Conservation (phyloP, 2,888 invertebrate genomes). For the Thecocarcelia acutangulata region DNA sequence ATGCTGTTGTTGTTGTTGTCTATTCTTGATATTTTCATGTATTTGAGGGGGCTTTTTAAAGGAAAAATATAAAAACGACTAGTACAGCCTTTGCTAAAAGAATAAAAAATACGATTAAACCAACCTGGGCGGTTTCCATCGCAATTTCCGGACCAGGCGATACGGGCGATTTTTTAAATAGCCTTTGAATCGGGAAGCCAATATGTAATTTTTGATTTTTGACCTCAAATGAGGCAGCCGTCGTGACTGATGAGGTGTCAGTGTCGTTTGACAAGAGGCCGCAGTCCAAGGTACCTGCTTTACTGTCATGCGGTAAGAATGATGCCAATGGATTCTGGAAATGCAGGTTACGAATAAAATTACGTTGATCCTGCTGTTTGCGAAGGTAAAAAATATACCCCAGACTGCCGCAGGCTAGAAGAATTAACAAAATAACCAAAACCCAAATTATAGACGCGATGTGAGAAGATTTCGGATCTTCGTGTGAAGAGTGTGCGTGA, state of each 20-base stretch:
- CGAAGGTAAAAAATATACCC: conserved; percentile 78
- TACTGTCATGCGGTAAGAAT: conserved; percentile 54
- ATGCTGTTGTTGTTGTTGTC: conserved; percentile 24
- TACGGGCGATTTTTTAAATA: conserved; percentile 72
- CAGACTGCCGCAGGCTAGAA: conserved; percentile 69
- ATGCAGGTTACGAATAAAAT: conserved; percentile 81
- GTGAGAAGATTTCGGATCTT: conserved; percentile 45
- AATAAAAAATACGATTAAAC: conserved; percentile 2
- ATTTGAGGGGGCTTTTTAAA: conserved; percentile 71
- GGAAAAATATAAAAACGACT: conserved; percentile 1
- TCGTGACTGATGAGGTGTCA: conserved; percentile 57
- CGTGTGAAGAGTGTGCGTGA: conserved; percentile 3
- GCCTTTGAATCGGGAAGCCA: conserved; percentile 73
- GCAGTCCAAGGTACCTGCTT: conserved; percentile 58
- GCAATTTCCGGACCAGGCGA: conserved; percentile 74
- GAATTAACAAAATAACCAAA: conserved; percentile 65
- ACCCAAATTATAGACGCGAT: conserved; percentile 61
- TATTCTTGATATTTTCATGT: conserved; percentile 69
- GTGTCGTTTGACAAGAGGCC: conserved; percentile 63
- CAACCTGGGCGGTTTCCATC: conserved; percentile 75
- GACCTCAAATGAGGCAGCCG: conserved; percentile 71
- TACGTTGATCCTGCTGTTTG: conserved; percentile 82
- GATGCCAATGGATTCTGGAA: conserved; percentile 81
- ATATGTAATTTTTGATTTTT: conserved; percentile 72
- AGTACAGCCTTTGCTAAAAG: conserved; percentile 8